Percentiles rank a stretch among this genome's conserved stretches.
Conservation (phyloP, 2,113 vertebrate species). For the Misgurnus anguillicaudatus region DNA sequence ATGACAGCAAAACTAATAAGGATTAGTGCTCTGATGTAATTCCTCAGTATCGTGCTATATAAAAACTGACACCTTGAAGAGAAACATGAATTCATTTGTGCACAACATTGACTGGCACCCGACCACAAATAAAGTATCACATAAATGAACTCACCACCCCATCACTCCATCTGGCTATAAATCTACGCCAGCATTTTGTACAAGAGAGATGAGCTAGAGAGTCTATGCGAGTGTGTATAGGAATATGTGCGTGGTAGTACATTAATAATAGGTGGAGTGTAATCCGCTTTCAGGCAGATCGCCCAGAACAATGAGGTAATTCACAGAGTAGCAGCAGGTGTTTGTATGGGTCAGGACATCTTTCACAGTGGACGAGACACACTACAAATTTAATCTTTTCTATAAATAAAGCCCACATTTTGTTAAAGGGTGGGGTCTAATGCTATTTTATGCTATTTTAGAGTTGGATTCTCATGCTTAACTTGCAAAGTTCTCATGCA, state of each 20-base stretch:
- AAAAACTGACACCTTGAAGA: neutral
- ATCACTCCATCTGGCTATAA: conserved; percentile 27
- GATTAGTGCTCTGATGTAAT: conserved; percentile 7
- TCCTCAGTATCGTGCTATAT: conserved; percentile 3
- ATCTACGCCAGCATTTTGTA: conserved; percentile 6
- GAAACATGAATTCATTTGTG: neutral
- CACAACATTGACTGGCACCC: neutral
- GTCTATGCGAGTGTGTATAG: neutral
- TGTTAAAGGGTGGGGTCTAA: too few species aligned
- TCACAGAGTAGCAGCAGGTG: conserved; percentile 20
- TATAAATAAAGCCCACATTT: neutral
- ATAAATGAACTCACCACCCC: conserved; percentile 2
- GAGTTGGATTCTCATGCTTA: too few species aligned
- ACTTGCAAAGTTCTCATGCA: too few species aligned
- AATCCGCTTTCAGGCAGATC: conserved; percentile 25
- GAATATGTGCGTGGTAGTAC: neutral
- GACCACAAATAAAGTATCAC: conserved; percentile 1
- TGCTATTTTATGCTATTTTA: too few species aligned
- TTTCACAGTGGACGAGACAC: neutral
- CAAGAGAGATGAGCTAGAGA: neutral
- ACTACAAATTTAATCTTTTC: neutral
- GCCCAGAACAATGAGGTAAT: conserved; percentile 29
- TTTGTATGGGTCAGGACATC: conserved; percentile 11
- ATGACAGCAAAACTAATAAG: neutral
- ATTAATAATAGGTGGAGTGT: conserved; percentile 41